These are phyloP conservation scores for Sandelia bainsii DNA, from an alignment of 2,797 vertebrate genomes.

Conservation along the genomic window DNA sequence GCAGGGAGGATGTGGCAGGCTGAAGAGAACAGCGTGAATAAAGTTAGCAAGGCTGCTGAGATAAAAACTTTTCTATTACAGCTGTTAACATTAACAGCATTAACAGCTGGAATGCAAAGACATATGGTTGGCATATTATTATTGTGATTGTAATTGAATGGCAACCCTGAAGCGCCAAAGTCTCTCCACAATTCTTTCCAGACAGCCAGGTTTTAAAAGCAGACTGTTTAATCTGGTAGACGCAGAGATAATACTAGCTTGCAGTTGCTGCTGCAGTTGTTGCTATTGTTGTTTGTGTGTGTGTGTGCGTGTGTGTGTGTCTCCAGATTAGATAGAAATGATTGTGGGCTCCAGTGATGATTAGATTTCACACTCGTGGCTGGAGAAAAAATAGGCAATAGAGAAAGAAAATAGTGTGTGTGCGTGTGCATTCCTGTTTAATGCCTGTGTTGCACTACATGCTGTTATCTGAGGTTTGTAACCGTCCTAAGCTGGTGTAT, in stretches of 20 bases:
- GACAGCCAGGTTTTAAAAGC: conserved; percentile 38
- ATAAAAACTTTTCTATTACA: conserved; percentile 14
- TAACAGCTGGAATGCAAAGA: conserved; percentile 37
- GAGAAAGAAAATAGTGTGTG: conserved; percentile 28
- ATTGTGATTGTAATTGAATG: conserved; percentile 27
- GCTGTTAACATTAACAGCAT: conserved; percentile 16
- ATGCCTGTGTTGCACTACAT: conserved; percentile 51
- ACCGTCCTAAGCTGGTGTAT: conserved; percentile 39
- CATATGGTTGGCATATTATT: conserved; percentile 15
- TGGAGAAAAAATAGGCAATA: conserved; percentile 58
- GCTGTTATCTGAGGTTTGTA: conserved; percentile 53
- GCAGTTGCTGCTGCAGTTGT: conserved; percentile 40
- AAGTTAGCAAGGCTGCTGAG: conserved; percentile 23
- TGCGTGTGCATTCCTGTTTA: conserved; percentile 39
- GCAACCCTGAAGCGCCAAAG: conserved; percentile 22
- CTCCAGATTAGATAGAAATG: conserved; percentile 75
- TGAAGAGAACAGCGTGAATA: conserved; percentile 40
- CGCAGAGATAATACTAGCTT: conserved; percentile 39
- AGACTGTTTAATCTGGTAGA: conserved; percentile 30
- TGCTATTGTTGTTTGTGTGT: conserved; percentile 43
- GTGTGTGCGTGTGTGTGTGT: conserved; percentile 38
- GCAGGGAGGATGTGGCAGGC: conserved; percentile 56
- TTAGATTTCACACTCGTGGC: conserved; percentile 75
- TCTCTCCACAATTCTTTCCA: conserved; percentile 7
- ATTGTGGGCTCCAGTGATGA: conserved; percentile 70